A percentile compares a stretch with the other conserved stretches of the same genome.
These are phyloP conservation scores for Dipodomys ordii DNA, from an alignment of 2,113 vertebrate genomes.

Conservation along the genomic window DNA sequence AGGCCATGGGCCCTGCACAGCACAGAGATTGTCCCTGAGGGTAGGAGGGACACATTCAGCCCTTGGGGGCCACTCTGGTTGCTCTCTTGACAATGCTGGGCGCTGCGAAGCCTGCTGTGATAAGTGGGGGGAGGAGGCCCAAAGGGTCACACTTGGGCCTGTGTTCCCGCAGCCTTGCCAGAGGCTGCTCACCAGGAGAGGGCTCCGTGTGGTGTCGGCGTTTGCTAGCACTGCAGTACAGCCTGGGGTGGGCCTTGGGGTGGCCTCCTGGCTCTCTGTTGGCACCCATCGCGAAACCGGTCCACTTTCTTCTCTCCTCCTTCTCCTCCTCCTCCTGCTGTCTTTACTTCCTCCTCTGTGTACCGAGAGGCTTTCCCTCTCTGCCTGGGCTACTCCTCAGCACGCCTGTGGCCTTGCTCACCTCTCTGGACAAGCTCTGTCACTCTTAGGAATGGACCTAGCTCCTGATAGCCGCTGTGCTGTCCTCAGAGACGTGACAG, in stretches of 20 bases:
- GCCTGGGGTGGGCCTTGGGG: neutral
- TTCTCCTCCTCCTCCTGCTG: neutral
- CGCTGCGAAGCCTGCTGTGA: neutral
- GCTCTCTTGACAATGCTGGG: neutral
- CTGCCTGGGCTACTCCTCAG: constrained; percentile 47
- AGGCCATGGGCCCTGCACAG: neutral
- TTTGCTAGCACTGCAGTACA: neutral
- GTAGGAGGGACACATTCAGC: neutral
- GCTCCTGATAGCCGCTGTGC: neutral
- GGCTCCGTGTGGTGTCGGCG: neutral
- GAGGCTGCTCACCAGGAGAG: neutral
- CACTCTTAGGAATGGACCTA: neutral
- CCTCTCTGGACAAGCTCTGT: constrained; percentile 28
- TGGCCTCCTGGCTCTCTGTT: neutral
- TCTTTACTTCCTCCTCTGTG: neutral
- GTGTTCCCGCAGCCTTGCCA: neutral
- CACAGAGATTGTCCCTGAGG: neutral
- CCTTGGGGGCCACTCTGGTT: neutral
- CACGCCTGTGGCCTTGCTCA: neutral
- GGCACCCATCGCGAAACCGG: neutral
- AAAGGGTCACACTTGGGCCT: neutral
- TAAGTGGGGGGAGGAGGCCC: neutral
- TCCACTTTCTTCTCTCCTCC: constrained; percentile 15
- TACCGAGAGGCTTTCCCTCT: neutral
- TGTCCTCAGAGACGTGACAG: neutral